Evolutionary conservation across 2,797 vertebrate genomes (phyloP).

Genomic region (Parauchenoglanis punctatus): DNA sequence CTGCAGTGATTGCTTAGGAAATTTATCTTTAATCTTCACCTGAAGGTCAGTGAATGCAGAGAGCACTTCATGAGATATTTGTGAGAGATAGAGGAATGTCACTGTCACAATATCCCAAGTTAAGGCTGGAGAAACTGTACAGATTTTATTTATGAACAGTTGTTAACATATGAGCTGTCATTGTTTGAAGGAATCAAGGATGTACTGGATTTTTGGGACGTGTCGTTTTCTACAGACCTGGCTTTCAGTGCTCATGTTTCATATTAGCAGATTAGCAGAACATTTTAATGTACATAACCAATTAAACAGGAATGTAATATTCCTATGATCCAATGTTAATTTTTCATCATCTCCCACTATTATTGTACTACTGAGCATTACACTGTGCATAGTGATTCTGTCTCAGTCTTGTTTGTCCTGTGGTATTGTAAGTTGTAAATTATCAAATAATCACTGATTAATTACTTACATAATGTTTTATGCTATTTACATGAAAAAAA

Average conservation of each 20-base stretch:
- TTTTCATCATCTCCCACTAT: neutral
- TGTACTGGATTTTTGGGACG: neutral
- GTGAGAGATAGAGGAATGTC: neutral
- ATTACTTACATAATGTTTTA: neutral
- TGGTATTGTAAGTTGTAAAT: neutral
- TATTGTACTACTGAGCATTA: neutral
- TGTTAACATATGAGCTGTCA: neutral
- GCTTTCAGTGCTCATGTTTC: neutral
- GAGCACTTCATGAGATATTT: neutral
- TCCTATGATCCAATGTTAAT: neutral
- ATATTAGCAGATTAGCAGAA: neutral
- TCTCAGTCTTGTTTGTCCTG: neutral
- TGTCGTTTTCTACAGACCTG: neutral
- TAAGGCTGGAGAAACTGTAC: neutral
- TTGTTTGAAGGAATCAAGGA: neutral
- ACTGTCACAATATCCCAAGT: neutral
- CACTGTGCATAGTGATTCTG: constrained; percentile 4
- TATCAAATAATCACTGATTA: neutral
- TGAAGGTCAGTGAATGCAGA: neutral
- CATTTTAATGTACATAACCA: neutral
- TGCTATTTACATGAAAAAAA: neutral
- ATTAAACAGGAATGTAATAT: neutral
- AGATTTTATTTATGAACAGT: neutral
- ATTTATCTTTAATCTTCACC: neutral
- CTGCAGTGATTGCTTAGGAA: neutral